These are phyloP conservation scores for Grammomys dolichurus DNA, from an alignment of 2,113 vertebrate species.

Conservation along the genomic window DNA sequence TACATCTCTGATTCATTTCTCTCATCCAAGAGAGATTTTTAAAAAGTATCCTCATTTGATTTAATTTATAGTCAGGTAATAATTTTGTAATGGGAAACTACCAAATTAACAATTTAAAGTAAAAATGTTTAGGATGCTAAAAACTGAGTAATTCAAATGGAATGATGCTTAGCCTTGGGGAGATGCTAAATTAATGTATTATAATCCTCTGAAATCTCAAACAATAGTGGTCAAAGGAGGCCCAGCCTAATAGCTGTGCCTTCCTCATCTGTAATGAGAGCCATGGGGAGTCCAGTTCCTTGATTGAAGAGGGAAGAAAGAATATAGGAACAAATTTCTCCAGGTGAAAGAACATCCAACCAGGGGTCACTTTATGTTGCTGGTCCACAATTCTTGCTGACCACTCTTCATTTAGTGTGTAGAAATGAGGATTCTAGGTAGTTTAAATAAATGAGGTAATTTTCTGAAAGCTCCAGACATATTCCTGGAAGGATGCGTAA, in stretches of 20 bases:
- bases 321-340: neutral
- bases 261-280: neutral
- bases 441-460: neutral
- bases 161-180: neutral
- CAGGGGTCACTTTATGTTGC: neutral
- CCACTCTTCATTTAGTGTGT: neutral
- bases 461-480: slow-evolving; percentile 7
- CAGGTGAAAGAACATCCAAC: neutral
- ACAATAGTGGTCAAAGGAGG: neutral
- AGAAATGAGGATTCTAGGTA: neutral
- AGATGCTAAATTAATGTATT: neutral
- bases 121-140: neutral
- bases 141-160: neutral
- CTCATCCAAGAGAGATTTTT: neutral
- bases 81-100: slow-evolving; percentile 24
- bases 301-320: neutral
- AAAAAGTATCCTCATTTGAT: neutral
- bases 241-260: neutral
- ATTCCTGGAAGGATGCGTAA: neutral
- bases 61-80: slow-evolving; percentile 19
- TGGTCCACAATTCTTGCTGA: neutral
- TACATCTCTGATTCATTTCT: neutral
- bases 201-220: neutral
- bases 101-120: neutral
- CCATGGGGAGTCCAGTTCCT: neutral